These are phyloP conservation scores for Aviceda subcristata DNA, from an alignment of 2,113 vertebrate genomes.

Conservation along the genomic window DNA sequence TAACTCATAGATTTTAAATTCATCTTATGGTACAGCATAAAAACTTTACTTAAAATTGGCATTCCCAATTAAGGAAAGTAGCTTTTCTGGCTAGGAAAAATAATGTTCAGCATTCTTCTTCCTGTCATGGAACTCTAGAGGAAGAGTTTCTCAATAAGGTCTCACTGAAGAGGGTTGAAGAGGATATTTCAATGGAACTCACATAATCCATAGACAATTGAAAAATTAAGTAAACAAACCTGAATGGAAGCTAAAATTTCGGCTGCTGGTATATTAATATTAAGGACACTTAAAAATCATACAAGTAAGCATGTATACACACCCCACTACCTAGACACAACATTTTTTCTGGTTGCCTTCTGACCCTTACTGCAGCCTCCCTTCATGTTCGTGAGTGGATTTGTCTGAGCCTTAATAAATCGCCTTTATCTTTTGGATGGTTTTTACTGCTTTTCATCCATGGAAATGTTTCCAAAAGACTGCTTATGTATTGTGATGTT, in stretches of 20 bases:
- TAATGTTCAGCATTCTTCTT: neutral
- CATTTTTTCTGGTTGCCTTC: neutral
- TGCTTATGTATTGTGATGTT: neutral
- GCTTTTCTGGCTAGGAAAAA: neutral
- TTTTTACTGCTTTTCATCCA: neutral
- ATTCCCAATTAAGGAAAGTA: neutral
- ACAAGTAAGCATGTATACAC: neutral
- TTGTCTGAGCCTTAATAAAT: neutral
- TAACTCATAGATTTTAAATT: neutral
- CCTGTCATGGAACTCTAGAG: neutral
- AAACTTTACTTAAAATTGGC: neutral
- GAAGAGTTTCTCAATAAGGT: neutral
- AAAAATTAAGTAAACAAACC: neutral
- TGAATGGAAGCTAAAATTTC: neutral
- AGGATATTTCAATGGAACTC: neutral
- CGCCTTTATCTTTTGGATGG: neutral
- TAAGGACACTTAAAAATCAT: neutral
- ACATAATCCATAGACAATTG: neutral
- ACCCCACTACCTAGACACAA: neutral
- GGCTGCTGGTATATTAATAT: neutral
- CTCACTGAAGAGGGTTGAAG: neutral
- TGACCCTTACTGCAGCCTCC: neutral
- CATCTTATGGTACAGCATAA: neutral
- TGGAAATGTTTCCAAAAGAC: neutral
- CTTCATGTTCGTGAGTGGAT: neutral